Conservation (phyloP, 2,888 invertebrate genomes). For the Cylindroiulus punctatus region DNA sequence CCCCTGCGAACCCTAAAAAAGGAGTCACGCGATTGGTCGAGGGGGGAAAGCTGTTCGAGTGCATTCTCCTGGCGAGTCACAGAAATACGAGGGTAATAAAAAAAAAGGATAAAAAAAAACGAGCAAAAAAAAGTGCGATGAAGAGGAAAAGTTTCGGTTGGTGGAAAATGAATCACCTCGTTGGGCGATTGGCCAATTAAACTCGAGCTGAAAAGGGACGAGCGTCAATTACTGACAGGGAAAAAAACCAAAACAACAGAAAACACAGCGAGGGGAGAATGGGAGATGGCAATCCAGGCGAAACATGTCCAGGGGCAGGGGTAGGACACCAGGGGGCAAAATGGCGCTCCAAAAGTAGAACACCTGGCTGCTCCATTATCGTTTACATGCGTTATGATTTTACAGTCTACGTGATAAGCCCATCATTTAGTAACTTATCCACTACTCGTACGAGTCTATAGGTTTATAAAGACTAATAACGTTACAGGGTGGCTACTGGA, state of each 20-base stretch:
- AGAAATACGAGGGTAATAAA: neutral
- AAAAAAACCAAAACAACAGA: neutral
- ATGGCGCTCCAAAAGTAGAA: too few species aligned
- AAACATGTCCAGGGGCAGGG: too few species aligned
- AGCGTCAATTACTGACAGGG: neutral
- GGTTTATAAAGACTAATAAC: too few species aligned
- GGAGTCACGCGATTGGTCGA: neutral
- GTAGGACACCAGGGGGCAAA: too few species aligned
- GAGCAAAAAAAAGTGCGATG: neutral
- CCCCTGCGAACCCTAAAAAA: too few species aligned
- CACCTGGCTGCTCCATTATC: too few species aligned
- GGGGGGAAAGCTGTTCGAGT: neutral
- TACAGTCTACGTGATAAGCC: too few species aligned
- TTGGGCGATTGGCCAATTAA: neutral
- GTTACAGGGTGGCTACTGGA: too few species aligned
- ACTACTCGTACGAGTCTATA: too few species aligned
- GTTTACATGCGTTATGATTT: too few species aligned
- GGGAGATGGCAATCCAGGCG: neutral
- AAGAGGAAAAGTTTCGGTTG: neutral
- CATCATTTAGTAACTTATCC: too few species aligned
- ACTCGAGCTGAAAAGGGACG: neutral
- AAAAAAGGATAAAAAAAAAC: neutral
- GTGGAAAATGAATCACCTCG: conserved; percentile 5
- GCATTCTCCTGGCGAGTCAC: neutral
- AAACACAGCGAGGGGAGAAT: neutral